Evolutionary conservation across 2,888 invertebrate species (phyloP).

Genomic region (Pammene aurita): DNA sequence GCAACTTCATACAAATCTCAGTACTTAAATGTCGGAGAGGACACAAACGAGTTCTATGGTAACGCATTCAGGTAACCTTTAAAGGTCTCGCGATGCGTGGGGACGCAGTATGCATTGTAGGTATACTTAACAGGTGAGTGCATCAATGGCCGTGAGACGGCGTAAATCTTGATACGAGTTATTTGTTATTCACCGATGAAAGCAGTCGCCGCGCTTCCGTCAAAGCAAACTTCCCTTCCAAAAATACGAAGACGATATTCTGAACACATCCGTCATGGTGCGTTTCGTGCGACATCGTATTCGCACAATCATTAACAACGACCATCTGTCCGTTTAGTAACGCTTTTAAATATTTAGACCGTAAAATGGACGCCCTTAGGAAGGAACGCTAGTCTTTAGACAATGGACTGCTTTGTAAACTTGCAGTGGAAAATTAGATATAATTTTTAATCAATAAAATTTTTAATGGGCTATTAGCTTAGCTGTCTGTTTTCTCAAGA

Average conservation of each 20-base stretch:
- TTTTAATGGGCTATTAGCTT: slow-evolving; percentile 22
- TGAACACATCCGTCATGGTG: slow-evolving; percentile 65
- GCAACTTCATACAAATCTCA: slow-evolving; percentile 33
- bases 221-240: slow-evolving; percentile 68
- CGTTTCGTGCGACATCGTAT: slow-evolving; percentile 59
- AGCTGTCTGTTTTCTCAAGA: neutral
- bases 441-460: slow-evolving; percentile 9
- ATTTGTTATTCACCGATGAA: slow-evolving; percentile 69
- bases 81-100: slow-evolving; percentile 52
- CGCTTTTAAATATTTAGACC: slow-evolving; percentile 47
- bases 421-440: slow-evolving; percentile 10
- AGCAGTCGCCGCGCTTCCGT: slow-evolving; percentile 70
- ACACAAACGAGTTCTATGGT: slow-evolving; percentile 58
- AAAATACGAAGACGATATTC: slow-evolving; percentile 70
- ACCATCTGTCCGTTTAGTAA: slow-evolving; percentile 48
- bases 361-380: slow-evolving; percentile 52
- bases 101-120: slow-evolving; percentile 53
- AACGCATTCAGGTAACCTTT: slow-evolving; percentile 68
- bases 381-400: slow-evolving; percentile 45
- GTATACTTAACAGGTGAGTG: slow-evolving; percentile 51
- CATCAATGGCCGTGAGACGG: slow-evolving; percentile 64
- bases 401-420: slow-evolving; percentile 23
- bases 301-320: slow-evolving; percentile 59
- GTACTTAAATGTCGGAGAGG: slow-evolving; percentile 26
- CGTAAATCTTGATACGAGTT: slow-evolving; percentile 52